A percentile compares a stretch with the other conserved stretches of the same genome.
These are phyloP conservation scores for Potorous gilbertii DNA, from an alignment of 2,797 vertebrate species.

Conservation along the genomic window DNA sequence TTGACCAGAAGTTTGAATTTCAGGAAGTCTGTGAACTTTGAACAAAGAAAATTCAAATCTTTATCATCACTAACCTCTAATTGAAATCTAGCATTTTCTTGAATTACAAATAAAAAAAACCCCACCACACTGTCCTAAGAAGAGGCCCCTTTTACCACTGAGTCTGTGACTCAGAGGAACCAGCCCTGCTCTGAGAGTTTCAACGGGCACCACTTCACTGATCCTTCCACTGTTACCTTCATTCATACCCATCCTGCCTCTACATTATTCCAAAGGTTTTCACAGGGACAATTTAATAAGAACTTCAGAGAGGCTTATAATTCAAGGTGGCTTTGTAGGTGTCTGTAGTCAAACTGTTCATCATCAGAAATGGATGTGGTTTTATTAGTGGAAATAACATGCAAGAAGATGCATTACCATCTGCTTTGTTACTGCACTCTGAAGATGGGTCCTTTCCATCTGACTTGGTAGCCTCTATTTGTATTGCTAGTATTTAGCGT, in stretches of 20 bases:
- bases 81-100: background rate
- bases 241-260: background rate
- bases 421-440: background rate
- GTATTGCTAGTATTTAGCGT: background rate
- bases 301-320: background rate
- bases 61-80: background rate
- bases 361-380: background rate
- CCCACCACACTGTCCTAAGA: background rate
- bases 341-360: background rate
- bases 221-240: background rate
- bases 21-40: background rate
- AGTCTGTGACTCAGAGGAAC: background rate
- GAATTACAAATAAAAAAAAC: background rate
- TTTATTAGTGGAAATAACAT: background rate
- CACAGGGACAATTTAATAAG: background rate
- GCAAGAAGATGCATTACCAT: background rate
- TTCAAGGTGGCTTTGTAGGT: background rate
- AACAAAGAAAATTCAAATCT: background rate
- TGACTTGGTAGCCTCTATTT: background rate
- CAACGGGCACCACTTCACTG: background rate
- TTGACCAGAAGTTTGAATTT: background rate
- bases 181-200: background rate
- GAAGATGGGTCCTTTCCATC: background rate
- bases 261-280: background rate
- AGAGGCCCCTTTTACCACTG: background rate